These are phyloP conservation scores for Sphaerodactylus townsendi DNA, from an alignment of 2,113 vertebrate genomes.

Conservation along the genomic window DNA sequence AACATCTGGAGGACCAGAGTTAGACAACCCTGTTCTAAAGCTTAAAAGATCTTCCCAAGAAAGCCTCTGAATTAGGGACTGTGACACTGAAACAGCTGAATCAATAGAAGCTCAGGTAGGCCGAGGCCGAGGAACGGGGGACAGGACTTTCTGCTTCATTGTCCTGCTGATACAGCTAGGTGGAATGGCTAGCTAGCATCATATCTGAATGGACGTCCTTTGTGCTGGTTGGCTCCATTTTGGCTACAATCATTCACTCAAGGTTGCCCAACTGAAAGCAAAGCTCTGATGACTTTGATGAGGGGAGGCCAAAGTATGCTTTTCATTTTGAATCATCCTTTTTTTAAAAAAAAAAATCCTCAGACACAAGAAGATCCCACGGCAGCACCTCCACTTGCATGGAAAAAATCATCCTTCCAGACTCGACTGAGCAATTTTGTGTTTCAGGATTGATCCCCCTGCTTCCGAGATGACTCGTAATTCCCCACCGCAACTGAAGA, in stretches of 20 bases:
- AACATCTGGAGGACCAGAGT: no score
- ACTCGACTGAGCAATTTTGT: conserved; percentile 4
- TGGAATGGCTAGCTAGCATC: background rate
- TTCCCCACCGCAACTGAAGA: background rate
- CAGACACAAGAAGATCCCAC: background rate
- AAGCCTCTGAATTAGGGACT: no score
- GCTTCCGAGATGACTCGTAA: background rate
- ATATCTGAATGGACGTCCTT: background rate
- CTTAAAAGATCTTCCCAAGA: no score
- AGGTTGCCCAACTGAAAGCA: background rate
- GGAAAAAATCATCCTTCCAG: background rate
- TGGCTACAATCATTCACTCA: background rate
- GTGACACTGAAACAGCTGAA: no score
- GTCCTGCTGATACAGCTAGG: no score
- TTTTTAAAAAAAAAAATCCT: background rate
- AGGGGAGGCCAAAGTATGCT: background rate
- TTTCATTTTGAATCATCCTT: background rate
- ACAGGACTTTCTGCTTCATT: no score
- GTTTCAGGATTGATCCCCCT: background rate
- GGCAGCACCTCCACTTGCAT: background rate
- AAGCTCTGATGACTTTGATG: background rate
- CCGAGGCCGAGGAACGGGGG: no score
- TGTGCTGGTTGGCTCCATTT: background rate
- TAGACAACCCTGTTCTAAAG: no score
- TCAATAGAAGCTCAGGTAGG: no score